Conservation (phyloP, 2,113 vertebrate genomes). For the Ctenomys sociabilis region DNA sequence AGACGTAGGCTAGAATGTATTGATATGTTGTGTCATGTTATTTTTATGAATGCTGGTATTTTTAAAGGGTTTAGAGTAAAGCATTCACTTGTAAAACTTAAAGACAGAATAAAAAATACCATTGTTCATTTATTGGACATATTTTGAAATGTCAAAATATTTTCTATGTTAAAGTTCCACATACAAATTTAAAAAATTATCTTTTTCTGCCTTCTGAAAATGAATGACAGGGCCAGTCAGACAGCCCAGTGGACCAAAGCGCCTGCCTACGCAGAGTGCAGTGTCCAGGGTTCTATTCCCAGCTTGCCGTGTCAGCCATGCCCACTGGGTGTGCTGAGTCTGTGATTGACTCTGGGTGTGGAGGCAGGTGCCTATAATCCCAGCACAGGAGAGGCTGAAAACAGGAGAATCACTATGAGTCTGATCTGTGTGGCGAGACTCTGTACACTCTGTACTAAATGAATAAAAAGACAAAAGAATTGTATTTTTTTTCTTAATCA, state of each 20-base stretch:
- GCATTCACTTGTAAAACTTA: not conserved
- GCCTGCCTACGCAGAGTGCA: no score
- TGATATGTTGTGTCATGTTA: not conserved
- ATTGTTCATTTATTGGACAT: not conserved
- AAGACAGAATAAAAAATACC: conserved; percentile 24
- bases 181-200: not conserved
- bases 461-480: not conserved
- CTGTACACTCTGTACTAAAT: no score
- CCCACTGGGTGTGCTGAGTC: no score
- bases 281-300: no score
- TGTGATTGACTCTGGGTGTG: no score
- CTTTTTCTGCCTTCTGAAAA: not conserved
- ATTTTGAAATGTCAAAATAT: conserved; percentile 35
- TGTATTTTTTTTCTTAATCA: not conserved
- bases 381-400: no score
- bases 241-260: no score
- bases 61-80: conserved; percentile 35
- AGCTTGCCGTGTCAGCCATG: no score
- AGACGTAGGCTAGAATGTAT: conserved; percentile 52
- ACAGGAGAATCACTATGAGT: no score
- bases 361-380: no score
- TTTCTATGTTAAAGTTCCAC: conserved; percentile 11
- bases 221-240: no score
- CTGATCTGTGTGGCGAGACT: no score
- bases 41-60: conserved; percentile 42